phyloP scores from a whole-genome alignment of 2,113 vertebrate species.

The Meles meles region DNA sequence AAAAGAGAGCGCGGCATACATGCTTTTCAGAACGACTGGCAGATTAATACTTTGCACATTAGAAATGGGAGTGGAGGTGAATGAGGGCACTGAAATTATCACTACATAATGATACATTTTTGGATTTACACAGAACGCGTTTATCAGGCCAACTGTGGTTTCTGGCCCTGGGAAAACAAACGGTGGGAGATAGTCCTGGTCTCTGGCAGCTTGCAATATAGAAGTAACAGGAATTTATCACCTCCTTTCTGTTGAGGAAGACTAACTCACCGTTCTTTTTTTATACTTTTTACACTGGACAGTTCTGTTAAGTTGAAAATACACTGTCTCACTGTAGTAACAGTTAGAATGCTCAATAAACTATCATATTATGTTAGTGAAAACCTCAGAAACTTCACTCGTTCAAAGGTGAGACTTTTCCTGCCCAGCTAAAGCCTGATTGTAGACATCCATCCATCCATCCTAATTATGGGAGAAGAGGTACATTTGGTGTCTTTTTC shows the following conservation, averaged over 20 bases:
- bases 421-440: background rate
- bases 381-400: background rate
- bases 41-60: slow-evolving; percentile 51
- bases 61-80: background rate
- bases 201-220: background rate
- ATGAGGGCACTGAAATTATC: background rate
- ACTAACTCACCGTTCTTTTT: background rate
- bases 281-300: background rate
- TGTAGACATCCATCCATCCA: background rate
- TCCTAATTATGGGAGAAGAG: background rate
- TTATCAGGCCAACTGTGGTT: slow-evolving; percentile 22
- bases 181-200: background rate
- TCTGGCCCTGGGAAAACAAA: background rate
- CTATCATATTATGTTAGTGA: background rate
- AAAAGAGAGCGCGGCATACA: slow-evolving; percentile 47
- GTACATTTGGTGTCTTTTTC: background rate
- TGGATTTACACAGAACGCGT: background rate
- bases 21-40: slow-evolving; percentile 50
- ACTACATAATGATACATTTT: background rate
- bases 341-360: background rate
- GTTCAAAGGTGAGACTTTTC: background rate
- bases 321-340: background rate
- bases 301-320: background rate
- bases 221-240: background rate
- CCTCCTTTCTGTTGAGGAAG: background rate